A percentile compares a stretch with the other conserved stretches of the same genome.
phyloP scores from a whole-genome alignment of 2,797 vertebrate genomes.

The Coregonus sp. region DNA sequence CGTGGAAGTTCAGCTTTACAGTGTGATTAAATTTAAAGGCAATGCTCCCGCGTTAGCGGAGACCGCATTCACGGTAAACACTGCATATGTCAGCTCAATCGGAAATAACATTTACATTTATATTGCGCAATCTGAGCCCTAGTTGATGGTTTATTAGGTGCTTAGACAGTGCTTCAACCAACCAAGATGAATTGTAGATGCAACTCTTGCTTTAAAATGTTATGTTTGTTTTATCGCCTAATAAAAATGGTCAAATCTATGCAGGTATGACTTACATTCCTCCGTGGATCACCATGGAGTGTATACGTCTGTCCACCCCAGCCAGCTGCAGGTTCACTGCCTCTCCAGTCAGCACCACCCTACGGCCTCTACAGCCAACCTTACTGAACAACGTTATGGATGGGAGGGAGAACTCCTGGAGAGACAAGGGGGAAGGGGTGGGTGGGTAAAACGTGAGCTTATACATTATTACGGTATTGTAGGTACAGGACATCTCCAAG shows the following conservation, averaged over 20 bases:
- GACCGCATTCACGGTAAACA: no score
- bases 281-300: conserved; percentile 88
- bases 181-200: not conserved
- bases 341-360: conserved; percentile 75
- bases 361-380: conserved; percentile 84
- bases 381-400: conserved; percentile 86
- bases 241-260: not conserved
- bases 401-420: conserved; percentile 90
- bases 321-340: conserved; percentile 77
- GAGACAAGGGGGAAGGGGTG: not conserved
- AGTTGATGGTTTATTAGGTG: not conserved
- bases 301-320: conserved; percentile 79
- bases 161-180: not conserved
- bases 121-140: no score
- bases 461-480: no score
- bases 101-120: no score
- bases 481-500: no score
- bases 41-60: no score
- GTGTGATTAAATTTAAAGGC: no score
- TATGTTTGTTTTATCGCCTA: no score
- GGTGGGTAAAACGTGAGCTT: not conserved
- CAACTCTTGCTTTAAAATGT: no score
- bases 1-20: no score
- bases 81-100: no score
- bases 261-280: conserved; percentile 83